Percentiles rank a stretch among this genome's conserved stretches.
These are phyloP conservation scores for Marcusenius ussheri DNA, from an alignment of 2,113 vertebrate genomes.

Conservation along the genomic window DNA sequence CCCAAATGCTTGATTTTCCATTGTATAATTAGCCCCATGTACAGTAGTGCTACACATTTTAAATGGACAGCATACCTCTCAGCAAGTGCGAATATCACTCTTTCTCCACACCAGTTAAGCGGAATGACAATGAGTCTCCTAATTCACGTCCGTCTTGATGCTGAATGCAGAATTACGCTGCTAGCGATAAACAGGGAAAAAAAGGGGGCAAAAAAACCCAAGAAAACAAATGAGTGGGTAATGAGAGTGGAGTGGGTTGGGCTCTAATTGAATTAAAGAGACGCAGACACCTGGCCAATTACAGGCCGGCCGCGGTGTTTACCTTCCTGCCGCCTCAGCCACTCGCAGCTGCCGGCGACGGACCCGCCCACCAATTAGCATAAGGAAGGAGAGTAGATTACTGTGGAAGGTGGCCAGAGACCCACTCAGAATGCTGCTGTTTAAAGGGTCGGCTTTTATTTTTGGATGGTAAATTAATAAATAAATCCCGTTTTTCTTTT, in stretches of 20 bases:
- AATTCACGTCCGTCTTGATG: slow-evolving; percentile 63
- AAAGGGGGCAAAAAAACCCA: slow-evolving; percentile 38
- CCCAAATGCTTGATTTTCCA: not conserved
- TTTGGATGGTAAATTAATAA: slow-evolving; percentile 37
- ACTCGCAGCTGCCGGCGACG: slow-evolving; percentile 75
- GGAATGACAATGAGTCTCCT: slow-evolving; percentile 50
- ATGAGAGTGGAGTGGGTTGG: slow-evolving; percentile 78
- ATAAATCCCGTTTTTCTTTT: slow-evolving; percentile 31
- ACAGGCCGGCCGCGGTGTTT: slow-evolving; percentile 80
- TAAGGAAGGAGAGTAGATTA: slow-evolving; percentile 82
- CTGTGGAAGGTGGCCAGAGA: slow-evolving; percentile 71
- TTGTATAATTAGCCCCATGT: not conserved
- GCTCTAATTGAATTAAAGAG: slow-evolving; percentile 97
- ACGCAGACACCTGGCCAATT: slow-evolving; percentile 82
- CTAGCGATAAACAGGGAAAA: slow-evolving; percentile 54
- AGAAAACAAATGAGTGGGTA: slow-evolving; percentile 81
- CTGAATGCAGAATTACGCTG: slow-evolving; percentile 69
- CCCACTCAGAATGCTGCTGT: slow-evolving; percentile 42
- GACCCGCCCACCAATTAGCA: slow-evolving; percentile 83
- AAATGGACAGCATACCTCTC: not conserved
- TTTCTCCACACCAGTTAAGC: slow-evolving; percentile 53
- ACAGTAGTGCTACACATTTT: not conserved
- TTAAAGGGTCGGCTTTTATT: slow-evolving; percentile 30
- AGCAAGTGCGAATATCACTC: not conserved
- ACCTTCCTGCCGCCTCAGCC: slow-evolving; percentile 63